Evolutionary conservation across 2,888 invertebrate species (phyloP).

Genomic region (Tyria jacobaeae): DNA sequence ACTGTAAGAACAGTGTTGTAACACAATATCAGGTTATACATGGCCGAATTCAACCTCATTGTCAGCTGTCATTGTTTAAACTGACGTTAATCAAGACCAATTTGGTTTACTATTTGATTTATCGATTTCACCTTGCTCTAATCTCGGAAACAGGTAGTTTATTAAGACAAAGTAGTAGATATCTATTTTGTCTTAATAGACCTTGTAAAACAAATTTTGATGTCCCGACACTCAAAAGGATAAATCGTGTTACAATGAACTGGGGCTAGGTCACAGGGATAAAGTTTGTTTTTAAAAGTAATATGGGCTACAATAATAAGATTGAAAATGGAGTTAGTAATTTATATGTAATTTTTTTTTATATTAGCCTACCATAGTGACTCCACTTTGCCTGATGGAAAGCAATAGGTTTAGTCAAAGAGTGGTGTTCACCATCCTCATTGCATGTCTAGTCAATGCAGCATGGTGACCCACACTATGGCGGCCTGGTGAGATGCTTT

Average conservation of each 20-base stretch:
- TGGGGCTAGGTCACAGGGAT: not conserved
- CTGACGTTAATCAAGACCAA: slow-evolving; percentile 63
- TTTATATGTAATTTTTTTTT: too few relatives aligned
- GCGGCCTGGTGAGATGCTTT: too few relatives aligned
- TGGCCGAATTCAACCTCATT: slow-evolving; percentile 56
- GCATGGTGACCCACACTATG: too few relatives aligned
- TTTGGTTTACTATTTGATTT: slow-evolving; percentile 60
- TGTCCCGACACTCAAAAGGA: not conserved
- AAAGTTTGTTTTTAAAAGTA: too few relatives aligned
- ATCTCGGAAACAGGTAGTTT: slow-evolving; percentile 34
- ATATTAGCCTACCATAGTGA: too few relatives aligned
- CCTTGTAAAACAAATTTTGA: not conserved
- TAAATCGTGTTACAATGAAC: not conserved
- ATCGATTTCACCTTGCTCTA: slow-evolving; percentile 57
- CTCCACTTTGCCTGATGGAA: too few relatives aligned
- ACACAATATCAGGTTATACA: slow-evolving; percentile 40
- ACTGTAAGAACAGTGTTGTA: slow-evolving; percentile 24
- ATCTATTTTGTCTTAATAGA: slow-evolving; percentile 3
- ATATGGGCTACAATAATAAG: too few relatives aligned
- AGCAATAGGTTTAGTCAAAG: too few relatives aligned
- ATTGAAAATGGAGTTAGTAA: too few relatives aligned
- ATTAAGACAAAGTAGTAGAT: slow-evolving; percentile 28
- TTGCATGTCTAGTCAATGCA: too few relatives aligned
- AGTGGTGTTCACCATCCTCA: too few relatives aligned
- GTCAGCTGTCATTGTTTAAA: slow-evolving; percentile 71